Evolutionary conservation across 2,888 invertebrate genomes (phyloP).

Genomic region (Pecten maximus): DNA sequence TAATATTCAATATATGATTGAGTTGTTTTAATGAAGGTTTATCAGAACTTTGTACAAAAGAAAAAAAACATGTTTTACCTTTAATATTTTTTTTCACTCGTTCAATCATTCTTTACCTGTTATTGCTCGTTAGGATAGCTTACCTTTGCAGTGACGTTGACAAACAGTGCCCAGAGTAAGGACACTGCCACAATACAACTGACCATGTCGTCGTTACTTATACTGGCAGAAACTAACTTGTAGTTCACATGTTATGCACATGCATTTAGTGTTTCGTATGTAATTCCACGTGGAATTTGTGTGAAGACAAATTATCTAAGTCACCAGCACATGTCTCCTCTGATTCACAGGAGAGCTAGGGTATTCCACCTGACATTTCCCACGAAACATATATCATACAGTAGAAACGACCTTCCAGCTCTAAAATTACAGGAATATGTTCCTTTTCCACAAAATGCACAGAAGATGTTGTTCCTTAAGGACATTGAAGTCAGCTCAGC

Average conservation of each 20-base stretch:
- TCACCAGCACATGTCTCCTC: background rate
- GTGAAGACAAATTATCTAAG: background rate
- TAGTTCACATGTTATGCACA: background rate
- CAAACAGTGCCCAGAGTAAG: background rate
- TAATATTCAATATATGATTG: background rate
- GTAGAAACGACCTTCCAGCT: background rate
- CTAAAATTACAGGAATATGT: too few species aligned
- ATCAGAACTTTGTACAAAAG: background rate
- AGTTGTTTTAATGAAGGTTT: background rate
- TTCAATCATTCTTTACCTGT: background rate
- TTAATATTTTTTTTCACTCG: background rate
- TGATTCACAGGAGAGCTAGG: background rate
- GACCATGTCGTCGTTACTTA: background rate
- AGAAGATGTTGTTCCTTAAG: background rate
- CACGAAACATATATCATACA: background rate
- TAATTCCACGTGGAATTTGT: background rate
- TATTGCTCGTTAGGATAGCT: background rate
- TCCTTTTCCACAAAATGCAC: too few species aligned
- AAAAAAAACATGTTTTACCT: background rate
- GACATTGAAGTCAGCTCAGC: background rate
- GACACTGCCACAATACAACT: background rate
- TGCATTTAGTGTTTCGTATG: background rate
- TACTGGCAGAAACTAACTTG: background rate
- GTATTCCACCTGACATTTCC: background rate
- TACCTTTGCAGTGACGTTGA: background rate